Evolutionary conservation across 2,888 invertebrate species (phyloP), one percentile per base, ranked within the genome.

Genomic region (Pediacus dermestoides): DNA sequence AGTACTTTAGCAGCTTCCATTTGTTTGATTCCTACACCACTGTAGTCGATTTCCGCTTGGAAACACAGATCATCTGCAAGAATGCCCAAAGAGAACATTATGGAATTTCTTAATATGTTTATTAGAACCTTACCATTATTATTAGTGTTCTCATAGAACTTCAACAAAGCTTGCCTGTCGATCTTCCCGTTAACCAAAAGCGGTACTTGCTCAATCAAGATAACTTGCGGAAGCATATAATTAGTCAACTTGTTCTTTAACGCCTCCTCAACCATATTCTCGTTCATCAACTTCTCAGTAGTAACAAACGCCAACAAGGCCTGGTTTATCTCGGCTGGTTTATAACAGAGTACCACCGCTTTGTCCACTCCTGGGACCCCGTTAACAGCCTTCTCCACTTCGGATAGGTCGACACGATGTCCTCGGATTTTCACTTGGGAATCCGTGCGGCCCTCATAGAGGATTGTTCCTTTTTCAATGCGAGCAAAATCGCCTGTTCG

Each of bases 181-280:
- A 84, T 83, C 71, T 92, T 92, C 0, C 91, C 92, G 61, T 91
- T 92, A 0, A 88, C 86, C 16, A 90, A 71, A 14, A 88, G 68
- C 0, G 91, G 91, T 35, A 92, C 76, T n/a, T 66, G 75, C 11
- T 88, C 83, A 7, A 89, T 68, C 1, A 84, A 70, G 11, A 87
- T 76, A 0, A 81, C 81, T 72, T 85, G 85, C 0, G 90, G 90
- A 10, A 86, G 74, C 85, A 89, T 88, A 57, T 90, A 90, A 3
- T 78, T 71, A 0, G 86, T 81, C 3, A 89, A 70, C 36, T 74
- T 74, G 33, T 74, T 75, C 58, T 78, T 78, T 32, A 90, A 67
- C 11, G 73, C 68, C 0, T 70, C 70, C 59, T 88, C 87, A 25
- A 88, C 74, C 53, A 83, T 78, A 3, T 75, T 64, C 1, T 79